phyloP scores from a whole-genome alignment of 37 sponge, comb jelly and placozoan genomes.

The Oopsacas minuta region DNA sequence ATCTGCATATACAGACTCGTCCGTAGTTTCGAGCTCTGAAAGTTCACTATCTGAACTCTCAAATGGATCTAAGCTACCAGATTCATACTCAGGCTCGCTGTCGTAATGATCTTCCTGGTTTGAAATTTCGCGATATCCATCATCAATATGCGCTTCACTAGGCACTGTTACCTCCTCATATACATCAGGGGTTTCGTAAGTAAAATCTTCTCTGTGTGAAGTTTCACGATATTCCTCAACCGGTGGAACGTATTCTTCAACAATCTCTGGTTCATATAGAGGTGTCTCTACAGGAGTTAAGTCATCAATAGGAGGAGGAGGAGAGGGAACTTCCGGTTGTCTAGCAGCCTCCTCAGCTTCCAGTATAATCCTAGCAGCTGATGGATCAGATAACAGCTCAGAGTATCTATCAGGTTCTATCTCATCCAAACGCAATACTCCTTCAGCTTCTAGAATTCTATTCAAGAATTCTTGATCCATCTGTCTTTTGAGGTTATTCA shows the following conservation, averaged over 20 bases:
- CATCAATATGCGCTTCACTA: background rate
- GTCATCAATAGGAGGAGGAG: too few species aligned
- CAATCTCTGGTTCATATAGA: too few species aligned
- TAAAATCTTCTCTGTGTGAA: background rate
- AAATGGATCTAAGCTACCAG: too few species aligned
- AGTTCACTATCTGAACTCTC: background rate
- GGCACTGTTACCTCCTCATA: background rate
- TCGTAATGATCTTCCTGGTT: background rate
- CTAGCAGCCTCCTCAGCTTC: background rate
- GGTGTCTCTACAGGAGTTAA: too few species aligned
- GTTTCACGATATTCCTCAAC: background rate
- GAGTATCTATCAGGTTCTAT: background rate
- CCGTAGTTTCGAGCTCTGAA: background rate
- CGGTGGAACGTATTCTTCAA: too few species aligned
- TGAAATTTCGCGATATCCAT: constrained; percentile 2
- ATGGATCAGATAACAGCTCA: background rate
- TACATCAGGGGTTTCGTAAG: too few species aligned
- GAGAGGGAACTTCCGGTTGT: too few species aligned
- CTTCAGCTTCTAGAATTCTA: background rate
- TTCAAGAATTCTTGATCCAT: background rate
- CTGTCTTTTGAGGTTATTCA: background rate
- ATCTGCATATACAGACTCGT: background rate
- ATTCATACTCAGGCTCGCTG: background rate
- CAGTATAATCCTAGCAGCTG: background rate
- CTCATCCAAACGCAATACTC: background rate